Conservation (phyloP, 1,140 invertebrate genomes). For the Epicauta chinensis region DNA sequence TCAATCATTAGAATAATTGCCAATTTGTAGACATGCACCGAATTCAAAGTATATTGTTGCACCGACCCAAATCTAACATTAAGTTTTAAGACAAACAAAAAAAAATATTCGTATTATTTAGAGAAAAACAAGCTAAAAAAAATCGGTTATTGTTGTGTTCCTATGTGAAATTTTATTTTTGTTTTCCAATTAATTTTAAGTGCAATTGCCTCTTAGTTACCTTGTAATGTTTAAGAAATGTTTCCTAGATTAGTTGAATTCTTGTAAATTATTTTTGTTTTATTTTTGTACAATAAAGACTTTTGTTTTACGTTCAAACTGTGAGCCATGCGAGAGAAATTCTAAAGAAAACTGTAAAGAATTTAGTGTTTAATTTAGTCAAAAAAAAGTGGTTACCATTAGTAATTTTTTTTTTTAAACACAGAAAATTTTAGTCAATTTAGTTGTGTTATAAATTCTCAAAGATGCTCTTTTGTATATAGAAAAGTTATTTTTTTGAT, state of each 20-base stretch:
- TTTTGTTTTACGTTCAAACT: constrained; percentile 18
- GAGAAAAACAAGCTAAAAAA: no score
- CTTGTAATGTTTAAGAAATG: constrained; percentile 9
- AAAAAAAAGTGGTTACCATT: constrained; percentile 32
- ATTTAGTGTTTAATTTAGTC: constrained; percentile 28
- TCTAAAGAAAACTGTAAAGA: constrained; percentile 8
- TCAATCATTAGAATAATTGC: constrained; percentile 2
- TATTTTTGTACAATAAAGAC: constrained; percentile 18
- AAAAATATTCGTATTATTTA: background rate
- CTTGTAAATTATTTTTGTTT: constrained; percentile 20
- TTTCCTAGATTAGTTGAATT: constrained; percentile 8
- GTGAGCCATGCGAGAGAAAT: constrained; percentile 5
- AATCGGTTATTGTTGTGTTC: constrained; percentile 25
- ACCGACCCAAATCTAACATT: constrained; percentile 18
- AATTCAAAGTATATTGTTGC: background rate
- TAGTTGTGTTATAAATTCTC: constrained; percentile 21
- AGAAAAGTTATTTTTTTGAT: no score
- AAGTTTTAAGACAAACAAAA: constrained; percentile 11
- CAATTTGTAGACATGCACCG: constrained; percentile 12
- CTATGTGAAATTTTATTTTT: constrained; percentile 13
- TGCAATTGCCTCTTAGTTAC: constrained; percentile 26
- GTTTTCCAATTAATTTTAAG: constrained; percentile 16
- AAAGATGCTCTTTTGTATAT: no score
- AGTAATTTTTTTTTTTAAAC: constrained; percentile 6
- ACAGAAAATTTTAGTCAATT: constrained; percentile 19